These are phyloP conservation scores for Crocodylus rhombifer DNA, from an alignment of 2,797 vertebrate species.

Conservation along the genomic window DNA sequence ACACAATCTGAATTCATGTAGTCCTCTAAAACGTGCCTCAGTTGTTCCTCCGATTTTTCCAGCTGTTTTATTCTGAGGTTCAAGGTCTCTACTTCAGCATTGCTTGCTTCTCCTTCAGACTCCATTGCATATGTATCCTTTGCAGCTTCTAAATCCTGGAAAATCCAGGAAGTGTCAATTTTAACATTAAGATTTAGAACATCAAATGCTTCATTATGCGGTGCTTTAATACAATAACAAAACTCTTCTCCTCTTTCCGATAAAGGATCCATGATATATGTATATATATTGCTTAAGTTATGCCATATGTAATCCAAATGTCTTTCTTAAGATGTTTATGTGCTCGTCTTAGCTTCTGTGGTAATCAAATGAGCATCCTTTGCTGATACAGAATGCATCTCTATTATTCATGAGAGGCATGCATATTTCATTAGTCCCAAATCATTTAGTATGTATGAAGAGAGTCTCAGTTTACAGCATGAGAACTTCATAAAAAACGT, in stretches of 20 bases:
- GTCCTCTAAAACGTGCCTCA: conserved; percentile 57
- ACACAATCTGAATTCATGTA: conserved; percentile 60
- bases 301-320: neutral
- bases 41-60: conserved; percentile 59
- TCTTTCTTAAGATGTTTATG: neutral
- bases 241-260: conserved; percentile 43
- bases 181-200: conserved; percentile 56
- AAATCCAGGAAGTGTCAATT: conserved; percentile 71
- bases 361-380: conserved; percentile 60
- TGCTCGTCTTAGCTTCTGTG: neutral
- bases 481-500: conserved; percentile 3
- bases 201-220: conserved; percentile 45
- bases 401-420: conserved; percentile 77
- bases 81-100: conserved; percentile 33
- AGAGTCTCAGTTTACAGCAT: conserved; percentile 41
- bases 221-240: conserved; percentile 55
- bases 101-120: conserved; percentile 16
- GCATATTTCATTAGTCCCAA: conserved; percentile 48
- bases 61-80: conserved; percentile 69
- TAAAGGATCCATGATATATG: conserved; percentile 55
- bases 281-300: neutral
- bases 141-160: conserved; percentile 62
- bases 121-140: neutral
- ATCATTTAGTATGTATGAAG: conserved; percentile 59
- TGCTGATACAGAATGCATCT: conserved; percentile 46